Conservation (phyloP, 2,797 vertebrate genomes). For the Sebastes melanostomus region DNA sequence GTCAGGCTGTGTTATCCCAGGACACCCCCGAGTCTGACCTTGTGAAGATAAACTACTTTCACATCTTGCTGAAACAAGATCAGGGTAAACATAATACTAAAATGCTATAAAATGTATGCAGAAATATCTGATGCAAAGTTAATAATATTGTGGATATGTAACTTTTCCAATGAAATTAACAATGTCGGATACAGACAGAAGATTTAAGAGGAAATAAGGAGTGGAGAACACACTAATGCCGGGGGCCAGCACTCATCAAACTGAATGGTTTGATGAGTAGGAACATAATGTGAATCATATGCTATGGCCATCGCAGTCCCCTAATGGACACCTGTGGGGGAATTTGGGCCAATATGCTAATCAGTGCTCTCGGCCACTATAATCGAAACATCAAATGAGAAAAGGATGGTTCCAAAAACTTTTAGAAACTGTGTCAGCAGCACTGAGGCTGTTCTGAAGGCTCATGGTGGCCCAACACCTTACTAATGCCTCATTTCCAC, state of each 20-base stretch:
- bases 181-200: neutral
- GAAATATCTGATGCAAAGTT: neutral
- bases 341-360: neutral
- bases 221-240: neutral
- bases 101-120: neutral
- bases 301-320: neutral
- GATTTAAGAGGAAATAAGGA: neutral
- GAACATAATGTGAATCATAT: neutral
- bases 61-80: neutral
- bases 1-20: conserved; percentile 20
- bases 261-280: neutral
- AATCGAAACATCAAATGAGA: neutral
- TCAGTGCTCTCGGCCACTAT: neutral
- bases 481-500: neutral
- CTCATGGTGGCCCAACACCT: neutral
- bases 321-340: neutral
- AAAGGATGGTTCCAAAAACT: neutral
- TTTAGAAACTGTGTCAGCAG: neutral
- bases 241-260: no score
- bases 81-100: neutral
- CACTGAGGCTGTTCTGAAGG: neutral
- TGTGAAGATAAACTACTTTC: conserved; percentile 17
- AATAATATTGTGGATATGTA: neutral
- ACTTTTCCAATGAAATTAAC: neutral
- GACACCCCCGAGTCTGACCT: conserved; percentile 25